Evolutionary conservation across 2,797 vertebrate genomes (phyloP), one percentile per base, ranked within the genome.

Genomic region (Monodelphis domestica): DNA sequence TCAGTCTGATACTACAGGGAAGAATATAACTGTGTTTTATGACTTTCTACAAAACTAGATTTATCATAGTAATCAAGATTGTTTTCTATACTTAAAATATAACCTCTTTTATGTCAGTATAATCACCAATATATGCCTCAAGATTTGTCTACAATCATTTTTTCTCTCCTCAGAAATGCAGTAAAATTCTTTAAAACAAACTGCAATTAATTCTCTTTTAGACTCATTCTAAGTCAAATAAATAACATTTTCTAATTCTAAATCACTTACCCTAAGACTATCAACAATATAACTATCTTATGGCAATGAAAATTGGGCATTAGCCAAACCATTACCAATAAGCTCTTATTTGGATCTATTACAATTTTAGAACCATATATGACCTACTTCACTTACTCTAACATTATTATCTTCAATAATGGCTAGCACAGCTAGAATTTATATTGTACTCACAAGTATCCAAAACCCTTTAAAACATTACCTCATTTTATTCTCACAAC

Each of bases 151-250:
- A 91, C 87, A 88, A 88, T 50, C 53, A 90, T 50, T 52, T 26
- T 4, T 56, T 89, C 87, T 89, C 51, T n/a, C 53, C 59, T 89
- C 90, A 59, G 94, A 93, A 59, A 24, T 89, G 93, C 93, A 90
- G 53, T 26, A 55, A 51, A 0, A 56, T 10, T 33, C 63, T n/a
- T 84, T 90, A 93, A 89, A 89, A 89, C 70, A 92, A 88, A 88
- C 87, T 1, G 92, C 70, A 94, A 90, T 51, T 51, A 93, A 54
- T 53, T 90, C 57, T 90, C 93, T 92, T 90, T 38, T 54, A 28
- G 53, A 56, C 89, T 17, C 55, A 52, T 89, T 91, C 91, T 70
- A 92, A 91, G 57, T 28, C 54, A 90, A 94, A 95, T 1, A 90
- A 94, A 95, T 1, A 94, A 57, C 87, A 92, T 30, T 88, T 33